Conservation (phyloP, 2,797 vertebrate genomes). For the Loriculus beryllinus region DNA sequence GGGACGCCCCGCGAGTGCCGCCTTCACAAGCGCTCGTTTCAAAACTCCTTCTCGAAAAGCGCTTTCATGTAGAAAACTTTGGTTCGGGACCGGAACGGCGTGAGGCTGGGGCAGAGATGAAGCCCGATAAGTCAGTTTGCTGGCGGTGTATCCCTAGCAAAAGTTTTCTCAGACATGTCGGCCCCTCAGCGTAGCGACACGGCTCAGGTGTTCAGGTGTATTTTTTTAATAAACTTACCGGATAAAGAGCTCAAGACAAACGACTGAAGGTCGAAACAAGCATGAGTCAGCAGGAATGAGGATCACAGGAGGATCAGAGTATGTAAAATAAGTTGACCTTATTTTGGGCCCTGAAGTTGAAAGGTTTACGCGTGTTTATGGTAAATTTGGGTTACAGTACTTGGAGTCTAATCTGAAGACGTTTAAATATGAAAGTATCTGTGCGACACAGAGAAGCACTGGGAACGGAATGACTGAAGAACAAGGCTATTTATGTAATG, state of each 20-base stretch:
- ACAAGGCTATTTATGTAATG: background rate
- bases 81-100: background rate
- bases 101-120: background rate
- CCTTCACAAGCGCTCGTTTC: background rate
- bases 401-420: background rate
- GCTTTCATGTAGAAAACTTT: background rate
- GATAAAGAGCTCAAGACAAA: background rate
- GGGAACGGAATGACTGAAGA: background rate
- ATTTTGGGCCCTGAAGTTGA: background rate
- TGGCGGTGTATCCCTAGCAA: accelerated
- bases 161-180: background rate
- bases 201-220: background rate
- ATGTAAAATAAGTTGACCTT: background rate
- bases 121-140: background rate
- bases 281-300: background rate
- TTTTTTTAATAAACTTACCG: background rate
- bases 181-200: background rate
- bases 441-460: background rate
- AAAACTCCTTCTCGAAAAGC: background rate
- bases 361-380: background rate
- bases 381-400: too few species aligned
- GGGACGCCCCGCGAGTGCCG: background rate
- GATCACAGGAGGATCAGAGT: background rate
- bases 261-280: background rate
- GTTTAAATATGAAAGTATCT: background rate